A percentile compares a stretch with the other conserved stretches of the same genome.
Evolutionary conservation across 2,113 vertebrate genomes (phyloP).

Genomic region (Austrofundulus limnaeus): DNA sequence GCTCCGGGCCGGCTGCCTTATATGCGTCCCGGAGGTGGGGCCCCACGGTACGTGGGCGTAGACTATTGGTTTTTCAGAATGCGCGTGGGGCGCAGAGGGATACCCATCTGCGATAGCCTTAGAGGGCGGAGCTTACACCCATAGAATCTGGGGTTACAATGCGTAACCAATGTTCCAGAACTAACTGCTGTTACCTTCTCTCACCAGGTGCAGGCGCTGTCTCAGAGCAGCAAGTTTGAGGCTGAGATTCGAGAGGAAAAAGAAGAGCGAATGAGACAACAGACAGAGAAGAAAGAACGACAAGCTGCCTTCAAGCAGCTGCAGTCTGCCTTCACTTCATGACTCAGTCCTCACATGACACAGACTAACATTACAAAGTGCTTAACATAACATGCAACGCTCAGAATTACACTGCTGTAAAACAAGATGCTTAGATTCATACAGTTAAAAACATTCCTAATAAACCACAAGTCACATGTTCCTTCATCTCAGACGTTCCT

Average conservation of each 20-base stretch:
- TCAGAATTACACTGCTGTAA: not conserved
- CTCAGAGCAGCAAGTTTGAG: constrained; percentile 89
- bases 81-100: too few species aligned
- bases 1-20: too few species aligned
- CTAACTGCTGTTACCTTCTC: too few species aligned
- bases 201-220: constrained; percentile 72
- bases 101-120: too few species aligned
- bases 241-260: constrained; percentile 92
- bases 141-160: too few species aligned
- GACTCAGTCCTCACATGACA: constrained; percentile 27
- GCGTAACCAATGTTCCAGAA: too few species aligned
- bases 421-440: not conserved
- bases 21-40: too few species aligned
- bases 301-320: constrained; percentile 91
- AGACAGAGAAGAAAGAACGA: constrained; percentile 85
- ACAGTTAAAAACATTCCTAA: not conserved
- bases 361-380: constrained; percentile 13
- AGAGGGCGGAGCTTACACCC: too few species aligned
- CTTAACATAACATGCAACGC: constrained; percentile 12
- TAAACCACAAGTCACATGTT: not conserved
- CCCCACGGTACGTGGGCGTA: too few species aligned
- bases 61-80: too few species aligned
- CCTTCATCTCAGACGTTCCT: not conserved
- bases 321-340: constrained; percentile 87
- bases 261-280: constrained; percentile 86